phyloP scores from a whole-genome alignment of 2,797 vertebrate species.

The Buceros bicornis region DNA sequence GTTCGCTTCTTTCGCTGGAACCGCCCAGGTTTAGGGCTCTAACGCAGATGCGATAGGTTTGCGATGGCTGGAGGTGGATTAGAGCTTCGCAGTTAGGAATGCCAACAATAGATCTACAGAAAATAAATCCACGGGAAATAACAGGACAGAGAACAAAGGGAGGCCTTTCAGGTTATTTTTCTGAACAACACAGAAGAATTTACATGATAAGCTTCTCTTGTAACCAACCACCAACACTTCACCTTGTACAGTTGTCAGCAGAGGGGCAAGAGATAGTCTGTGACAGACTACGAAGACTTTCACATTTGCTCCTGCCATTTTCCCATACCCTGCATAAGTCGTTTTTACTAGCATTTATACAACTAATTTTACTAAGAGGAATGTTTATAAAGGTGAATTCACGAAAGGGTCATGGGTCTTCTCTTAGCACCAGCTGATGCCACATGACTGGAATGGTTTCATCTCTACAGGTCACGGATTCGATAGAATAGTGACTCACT shows the following conservation, averaged over 20 bases:
- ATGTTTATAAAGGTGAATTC: neutral
- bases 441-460: neutral
- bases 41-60: slow-evolving; percentile 85
- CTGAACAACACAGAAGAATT: neutral
- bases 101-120: slow-evolving; percentile 89
- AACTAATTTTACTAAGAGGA: neutral
- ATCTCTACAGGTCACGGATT: neutral
- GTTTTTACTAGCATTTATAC: neutral
- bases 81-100: slow-evolving; percentile 92
- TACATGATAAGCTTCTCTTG: neutral
- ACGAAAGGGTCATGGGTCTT: neutral
- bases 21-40: slow-evolving; percentile 91
- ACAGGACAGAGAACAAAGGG: neutral
- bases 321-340: neutral
- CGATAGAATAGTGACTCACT: slow-evolving; percentile 82
- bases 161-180: neutral
- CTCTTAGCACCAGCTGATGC: neutral
- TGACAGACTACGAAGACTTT: neutral
- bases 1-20: slow-evolving; percentile 85
- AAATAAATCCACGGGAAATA: neutral
- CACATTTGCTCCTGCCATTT: neutral
- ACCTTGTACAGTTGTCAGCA: neutral
- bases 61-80: slow-evolving; percentile 88
- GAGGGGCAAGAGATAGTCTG: neutral
- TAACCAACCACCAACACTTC: neutral